Percentiles rank a stretch among this genome's conserved stretches.
phyloP scores from a whole-genome alignment of 2,113 vertebrate genomes.

The Prietella phreatophila region DNA sequence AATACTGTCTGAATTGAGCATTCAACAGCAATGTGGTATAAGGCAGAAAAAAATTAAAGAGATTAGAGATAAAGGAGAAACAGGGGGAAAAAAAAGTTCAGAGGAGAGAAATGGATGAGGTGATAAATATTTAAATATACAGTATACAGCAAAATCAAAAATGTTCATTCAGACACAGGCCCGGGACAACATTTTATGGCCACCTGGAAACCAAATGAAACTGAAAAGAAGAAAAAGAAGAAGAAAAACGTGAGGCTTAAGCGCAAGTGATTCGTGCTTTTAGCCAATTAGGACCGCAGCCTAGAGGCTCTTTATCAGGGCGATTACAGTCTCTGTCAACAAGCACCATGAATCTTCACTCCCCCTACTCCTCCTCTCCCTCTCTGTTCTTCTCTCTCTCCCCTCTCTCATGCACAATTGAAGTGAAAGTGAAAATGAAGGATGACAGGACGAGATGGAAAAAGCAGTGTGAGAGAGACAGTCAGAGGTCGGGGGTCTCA shows the following conservation, averaged over 20 bases:
- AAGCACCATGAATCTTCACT: slow-evolving; percentile 54
- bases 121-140: too few relatives aligned
- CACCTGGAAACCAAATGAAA: slow-evolving; percentile 6
- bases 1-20: not conserved
- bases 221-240: slow-evolving; percentile 9
- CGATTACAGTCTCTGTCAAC: slow-evolving; percentile 73
- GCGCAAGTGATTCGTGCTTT: slow-evolving; percentile 65
- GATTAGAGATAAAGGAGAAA: too few relatives aligned
- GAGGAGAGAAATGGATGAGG: too few relatives aligned
- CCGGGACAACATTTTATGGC: not conserved
- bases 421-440: slow-evolving; percentile 50
- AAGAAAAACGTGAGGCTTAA: slow-evolving; percentile 26
- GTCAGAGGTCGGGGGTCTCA: slow-evolving; percentile 49
- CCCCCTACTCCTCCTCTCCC: slow-evolving; percentile 48
- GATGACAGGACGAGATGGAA: slow-evolving; percentile 46
- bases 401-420: slow-evolving; percentile 42
- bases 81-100: too few relatives aligned
- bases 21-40: not conserved
- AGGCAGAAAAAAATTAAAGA: not conserved
- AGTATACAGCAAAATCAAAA: too few relatives aligned
- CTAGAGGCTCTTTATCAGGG: slow-evolving; percentile 73
- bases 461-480: slow-evolving; percentile 23
- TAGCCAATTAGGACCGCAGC: slow-evolving; percentile 74
- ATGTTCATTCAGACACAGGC: not conserved
- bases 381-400: slow-evolving; percentile 49